Evolutionary conservation across 2,888 invertebrate genomes (phyloP).

Genomic region (Pseudanteris insignis): DNA sequence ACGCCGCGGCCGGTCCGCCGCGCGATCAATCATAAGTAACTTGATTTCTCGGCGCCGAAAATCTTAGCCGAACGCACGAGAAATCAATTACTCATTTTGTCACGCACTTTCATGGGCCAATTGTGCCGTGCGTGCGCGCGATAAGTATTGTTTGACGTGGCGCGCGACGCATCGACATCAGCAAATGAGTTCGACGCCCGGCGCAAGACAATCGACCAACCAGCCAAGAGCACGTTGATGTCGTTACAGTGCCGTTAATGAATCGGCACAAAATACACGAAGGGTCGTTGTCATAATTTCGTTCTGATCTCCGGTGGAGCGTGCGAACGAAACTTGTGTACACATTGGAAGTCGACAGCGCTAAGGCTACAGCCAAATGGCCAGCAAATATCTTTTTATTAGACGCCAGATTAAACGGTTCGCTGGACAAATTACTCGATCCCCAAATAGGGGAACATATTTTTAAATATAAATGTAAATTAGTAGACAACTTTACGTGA

Average conservation of each 20-base stretch:
- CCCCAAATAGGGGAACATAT: no score
- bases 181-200: no score
- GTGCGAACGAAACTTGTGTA: conserved; percentile 34
- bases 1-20: neutral
- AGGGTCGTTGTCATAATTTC: conserved; percentile 43
- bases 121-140: conserved; percentile 8
- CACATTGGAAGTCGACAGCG: conserved; percentile 31
- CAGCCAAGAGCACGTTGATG: conserved; percentile 22
- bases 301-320: conserved; percentile 30
- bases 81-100: no score
- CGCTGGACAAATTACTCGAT: no score
- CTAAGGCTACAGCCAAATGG: no score
- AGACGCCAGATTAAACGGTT: no score
- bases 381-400: no score
- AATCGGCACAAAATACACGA: conserved; percentile 38
- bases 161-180: conserved; percentile 24
- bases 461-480: no score
- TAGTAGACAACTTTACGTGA: no score
- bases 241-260: conserved; percentile 33
- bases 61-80: no score
- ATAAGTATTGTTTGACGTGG: conserved; percentile 30
- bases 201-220: conserved; percentile 36
- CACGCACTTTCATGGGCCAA: conserved; percentile 20
- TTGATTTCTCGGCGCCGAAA: neutral
- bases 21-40: neutral